phyloP scores from a whole-genome alignment of 1,140 invertebrate genomes.

The Melitaea cinxia region DNA sequence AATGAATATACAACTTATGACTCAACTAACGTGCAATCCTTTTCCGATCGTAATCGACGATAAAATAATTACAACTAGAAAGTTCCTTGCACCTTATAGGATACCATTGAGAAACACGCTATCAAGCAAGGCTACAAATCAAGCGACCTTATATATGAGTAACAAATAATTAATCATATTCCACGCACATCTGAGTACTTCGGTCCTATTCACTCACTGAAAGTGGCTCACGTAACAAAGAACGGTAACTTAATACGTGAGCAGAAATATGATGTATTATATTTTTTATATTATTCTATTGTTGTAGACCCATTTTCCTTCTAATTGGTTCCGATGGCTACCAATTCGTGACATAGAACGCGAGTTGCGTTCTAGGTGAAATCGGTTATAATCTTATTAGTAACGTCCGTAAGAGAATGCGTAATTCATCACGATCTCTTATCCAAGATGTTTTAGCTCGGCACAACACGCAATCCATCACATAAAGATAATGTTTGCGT shows the following conservation, averaged over 20 bases:
- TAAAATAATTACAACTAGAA: conserved; percentile 26
- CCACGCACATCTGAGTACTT: conserved; percentile 68
- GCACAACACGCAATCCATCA: conserved; percentile 28
- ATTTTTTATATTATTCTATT: conserved; percentile 70
- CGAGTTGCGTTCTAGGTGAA: conserved; percentile 48
- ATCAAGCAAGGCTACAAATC: conserved; percentile 30
- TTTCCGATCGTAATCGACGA: background rate
- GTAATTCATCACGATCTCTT: conserved; percentile 42
- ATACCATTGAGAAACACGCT: conserved; percentile 29
- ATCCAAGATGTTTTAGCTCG: conserved; percentile 24
- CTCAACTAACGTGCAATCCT: conserved; percentile 7
- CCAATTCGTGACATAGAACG: conserved; percentile 34
- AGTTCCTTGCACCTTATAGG: conserved; percentile 28
- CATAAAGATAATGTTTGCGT: background rate
- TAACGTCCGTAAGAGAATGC: conserved; percentile 16
- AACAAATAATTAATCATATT: conserved; percentile 76
- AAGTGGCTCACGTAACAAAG: conserved; percentile 79
- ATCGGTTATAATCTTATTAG: conserved; percentile 33
- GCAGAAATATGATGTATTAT: conserved; percentile 74
- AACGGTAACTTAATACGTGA: conserved; percentile 78
- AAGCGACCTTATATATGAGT: conserved; percentile 57
- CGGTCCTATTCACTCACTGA: conserved; percentile 74
- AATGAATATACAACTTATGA: background rate
- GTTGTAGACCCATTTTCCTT: conserved; percentile 62
- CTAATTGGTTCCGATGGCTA: conserved; percentile 69